phyloP scores from a whole-genome alignment of 2,797 vertebrate species.

The Syndactyla subalaris region DNA sequence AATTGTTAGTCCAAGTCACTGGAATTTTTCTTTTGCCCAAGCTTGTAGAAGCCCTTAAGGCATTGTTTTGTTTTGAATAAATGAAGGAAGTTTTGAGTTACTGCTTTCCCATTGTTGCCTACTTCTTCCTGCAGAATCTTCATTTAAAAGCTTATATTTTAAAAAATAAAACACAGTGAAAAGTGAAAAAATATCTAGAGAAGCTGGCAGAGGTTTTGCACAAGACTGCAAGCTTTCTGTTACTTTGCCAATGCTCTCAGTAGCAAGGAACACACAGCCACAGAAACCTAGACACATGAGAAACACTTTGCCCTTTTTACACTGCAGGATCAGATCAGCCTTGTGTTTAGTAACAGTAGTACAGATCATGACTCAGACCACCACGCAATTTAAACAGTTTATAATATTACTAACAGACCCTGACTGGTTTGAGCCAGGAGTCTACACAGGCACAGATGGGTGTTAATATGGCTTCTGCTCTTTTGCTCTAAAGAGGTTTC shows the following conservation, averaged over 20 bases:
- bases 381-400: background rate
- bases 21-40: constrained; percentile 5
- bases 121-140: background rate
- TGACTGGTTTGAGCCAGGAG: background rate
- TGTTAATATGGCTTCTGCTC: background rate
- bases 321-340: background rate
- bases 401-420: background rate
- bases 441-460: rapidly evolving
- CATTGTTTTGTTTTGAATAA: background rate
- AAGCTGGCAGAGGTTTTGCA: background rate
- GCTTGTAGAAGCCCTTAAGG: constrained; percentile 17
- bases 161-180: background rate
- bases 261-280: background rate
- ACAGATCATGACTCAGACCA: background rate
- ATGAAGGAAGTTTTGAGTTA: background rate
- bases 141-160: background rate
- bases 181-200: background rate
- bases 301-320: background rate
- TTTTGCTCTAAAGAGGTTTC: background rate
- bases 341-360: background rate
- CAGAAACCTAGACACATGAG: background rate
- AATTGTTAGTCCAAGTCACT: background rate
- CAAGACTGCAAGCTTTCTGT: background rate
- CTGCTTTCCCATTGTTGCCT: background rate
- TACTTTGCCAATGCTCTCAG: background rate